These are phyloP conservation scores for Xenopus borealis DNA, from an alignment of 2,113 vertebrate species.

Conservation along the genomic window DNA sequence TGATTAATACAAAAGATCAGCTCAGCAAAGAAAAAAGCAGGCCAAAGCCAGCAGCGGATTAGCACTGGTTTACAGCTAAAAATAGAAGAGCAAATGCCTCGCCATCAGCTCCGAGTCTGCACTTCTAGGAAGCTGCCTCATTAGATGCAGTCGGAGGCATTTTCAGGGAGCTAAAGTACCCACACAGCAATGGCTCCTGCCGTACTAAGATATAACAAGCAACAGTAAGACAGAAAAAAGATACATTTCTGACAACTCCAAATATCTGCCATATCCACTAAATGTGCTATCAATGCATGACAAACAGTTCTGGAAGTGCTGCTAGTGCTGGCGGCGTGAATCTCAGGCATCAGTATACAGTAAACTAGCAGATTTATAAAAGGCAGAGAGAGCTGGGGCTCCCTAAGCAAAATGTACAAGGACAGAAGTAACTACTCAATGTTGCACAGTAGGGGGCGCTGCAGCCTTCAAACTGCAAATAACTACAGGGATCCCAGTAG, in stretches of 20 bases:
- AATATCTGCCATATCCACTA: not conserved
- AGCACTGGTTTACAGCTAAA: conserved; percentile 28
- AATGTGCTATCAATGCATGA: not conserved
- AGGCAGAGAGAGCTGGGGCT: not conserved
- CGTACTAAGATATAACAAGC: not conserved
- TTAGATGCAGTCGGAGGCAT: not conserved
- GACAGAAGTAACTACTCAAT: not conserved
- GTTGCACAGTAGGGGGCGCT: conserved; percentile 36
- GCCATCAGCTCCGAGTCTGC: conserved; percentile 14
- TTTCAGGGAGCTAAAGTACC: not conserved
- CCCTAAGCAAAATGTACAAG: not conserved
- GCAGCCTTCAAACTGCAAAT: conserved; percentile 19
- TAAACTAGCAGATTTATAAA: not conserved
- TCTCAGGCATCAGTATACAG: not conserved
- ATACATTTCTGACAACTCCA: not conserved
- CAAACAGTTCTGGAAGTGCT: not conserved
- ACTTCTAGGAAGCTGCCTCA: not conserved
- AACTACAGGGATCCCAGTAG: not conserved
- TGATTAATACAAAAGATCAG: conserved; percentile 39
- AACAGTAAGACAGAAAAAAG: not conserved
- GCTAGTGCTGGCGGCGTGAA: not conserved
- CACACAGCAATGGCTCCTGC: not conserved
- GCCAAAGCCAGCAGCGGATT: conserved; percentile 31
- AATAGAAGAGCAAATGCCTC: conserved; percentile 17
- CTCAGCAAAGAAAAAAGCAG: conserved; percentile 20